Evolutionary conservation across 2,888 invertebrate species (phyloP), one percentile per base, ranked within the genome.

Genomic region (Eilema sororculum): DNA sequence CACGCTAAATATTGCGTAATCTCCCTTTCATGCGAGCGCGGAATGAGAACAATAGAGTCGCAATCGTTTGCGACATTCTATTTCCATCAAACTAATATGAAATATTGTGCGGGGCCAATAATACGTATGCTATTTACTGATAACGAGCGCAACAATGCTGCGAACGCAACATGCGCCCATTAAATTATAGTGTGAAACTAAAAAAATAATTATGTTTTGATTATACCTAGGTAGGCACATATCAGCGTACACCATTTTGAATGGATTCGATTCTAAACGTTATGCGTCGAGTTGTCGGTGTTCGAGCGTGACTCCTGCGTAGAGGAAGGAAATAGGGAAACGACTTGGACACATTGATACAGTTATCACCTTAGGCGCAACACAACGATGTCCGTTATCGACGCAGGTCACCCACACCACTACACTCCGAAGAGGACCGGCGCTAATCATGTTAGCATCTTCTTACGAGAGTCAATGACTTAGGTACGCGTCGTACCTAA

Each of bases 91-190:
- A 65, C 57, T 69, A 57, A 61, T 69, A 65, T 37, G 37, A 57
- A 66, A 65, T 52, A 61, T 65, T 56, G 56, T 57, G 25, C 61
- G 69, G 65, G 60, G 61, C 69, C 61, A 69, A 65, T 69, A 69
- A 69, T 66, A 69, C n/a, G n/a, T n/a, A n/a, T 57, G 69, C 61
- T 24, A 66, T 69, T 69, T 65, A 65, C 65, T 69, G 69, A 69
- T 69, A 69, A 69, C 69, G 62, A 62, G 37, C 65, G 16, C n/a
- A 57, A 30, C 69, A 64, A 46, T 58, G 63, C 60, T 16, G 37
- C 33, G 33, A 10, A 71, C 56, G 33, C 30, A 22, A 22, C 57
- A 33, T 56, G 52, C 22, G 52, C 30, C 30, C 22, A 65, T 56
- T 65, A 56, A 65, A 65, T 65, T 65, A 52, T 56, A 59, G 59